Base-by-base conservation (phyloP, 1,140 invertebrate genomes). In the Plectrocnemia conspersa region DNA sequence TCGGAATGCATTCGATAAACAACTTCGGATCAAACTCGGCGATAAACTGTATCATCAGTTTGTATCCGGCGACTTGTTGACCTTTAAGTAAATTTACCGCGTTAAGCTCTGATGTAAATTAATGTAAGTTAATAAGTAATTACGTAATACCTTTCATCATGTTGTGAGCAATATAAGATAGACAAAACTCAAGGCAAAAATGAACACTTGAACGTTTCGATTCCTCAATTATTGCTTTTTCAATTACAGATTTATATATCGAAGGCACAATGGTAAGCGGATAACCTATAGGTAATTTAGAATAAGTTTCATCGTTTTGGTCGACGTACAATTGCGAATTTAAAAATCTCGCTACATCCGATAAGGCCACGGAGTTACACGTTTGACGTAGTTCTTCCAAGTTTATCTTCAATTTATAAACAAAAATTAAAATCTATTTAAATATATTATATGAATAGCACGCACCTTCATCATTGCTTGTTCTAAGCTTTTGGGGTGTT, bases 1-100 rank as follows among this genome's bases (percentile, higher is more conserved):
- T 88, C 6, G 72, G 64, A 60, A 85, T 69, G 59, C 82, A 85
- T 1, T 69, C 68, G 1, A 75, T 64, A 13, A 79, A 80, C 53
- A 85, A 78, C 44, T 77, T 77, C 1, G 85, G 83, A 70, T 82
- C 77, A 18, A 78, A 75, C 47, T 77, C 73, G 2, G 82, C 82
- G 54, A 88, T 67, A 55, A 85, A 66, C 66, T 89, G 86, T 2
- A 88, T 65, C 40, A 84, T 74, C 40, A 88, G 72, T 69, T 85
- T 85, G 60, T 85, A 82, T 2, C 86, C 86, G 29, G 82, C 68
- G 18, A 82, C 80, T 24, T 78, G 70, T 48, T 66, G 66, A 50
- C 75, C 74, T 76, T n/a, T n/a, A n/a, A n/a, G n/a, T n/a, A n/a
- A n/a, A n/a, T n/a, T n/a, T n/a, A n/a, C n/a, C n/a, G n/a, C n/a